Base-by-base conservation (phyloP, 1,140 invertebrate genomes). In the Bicyclus anynana region DNA sequence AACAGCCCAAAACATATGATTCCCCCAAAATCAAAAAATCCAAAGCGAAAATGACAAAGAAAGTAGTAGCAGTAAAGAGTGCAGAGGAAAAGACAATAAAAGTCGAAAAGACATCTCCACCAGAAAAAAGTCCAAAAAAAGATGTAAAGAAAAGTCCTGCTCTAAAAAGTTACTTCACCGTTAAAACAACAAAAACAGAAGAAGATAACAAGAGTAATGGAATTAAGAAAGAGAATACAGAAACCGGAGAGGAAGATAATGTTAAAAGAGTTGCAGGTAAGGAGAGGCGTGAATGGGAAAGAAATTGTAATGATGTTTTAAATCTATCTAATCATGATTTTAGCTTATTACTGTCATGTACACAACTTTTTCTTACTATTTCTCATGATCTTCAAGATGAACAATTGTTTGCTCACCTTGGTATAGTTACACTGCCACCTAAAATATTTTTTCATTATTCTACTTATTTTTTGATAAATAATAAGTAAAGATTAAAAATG, bases 11-110 rank as follows among this genome's bases (percentile, higher is more conserved):
- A 58, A 74, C 67, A 48, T 72, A 85, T 59, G 55, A 65, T 17
- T 80, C 79, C 40, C 76, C 80, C 2, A 80, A 78, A 51, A 73
- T 38, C 26, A 81, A 74, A 17, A 80, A 78, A 57, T 27, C 60
- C 12, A 76, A 72, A 59, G 23, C 14, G 2, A 62, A 71, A 53
- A 16, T 44, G 44, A 51, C 65, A 29, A 16, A 42, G n/a, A 23
- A 23, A 35, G 12, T 35, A 61, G 61, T 59, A 14, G n/a, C 33
- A 6, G 9, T 47, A 46, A 57, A 29, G 7, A 17, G 14, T 29
- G 7, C 17, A 37, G 17, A 26, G 9, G 59, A 59, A 38, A 62
- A 44, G 7, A 42, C 52, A 55, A 47, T 62, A 9, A 65, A 62
- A 62, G 13, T 51, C 47, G 64, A 66, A 37, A 62, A 62, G 48